Evolutionary conservation across 53 echinoderm and acorn worm genomes (phyloP).

Genomic region (Luidia sarsii): DNA sequence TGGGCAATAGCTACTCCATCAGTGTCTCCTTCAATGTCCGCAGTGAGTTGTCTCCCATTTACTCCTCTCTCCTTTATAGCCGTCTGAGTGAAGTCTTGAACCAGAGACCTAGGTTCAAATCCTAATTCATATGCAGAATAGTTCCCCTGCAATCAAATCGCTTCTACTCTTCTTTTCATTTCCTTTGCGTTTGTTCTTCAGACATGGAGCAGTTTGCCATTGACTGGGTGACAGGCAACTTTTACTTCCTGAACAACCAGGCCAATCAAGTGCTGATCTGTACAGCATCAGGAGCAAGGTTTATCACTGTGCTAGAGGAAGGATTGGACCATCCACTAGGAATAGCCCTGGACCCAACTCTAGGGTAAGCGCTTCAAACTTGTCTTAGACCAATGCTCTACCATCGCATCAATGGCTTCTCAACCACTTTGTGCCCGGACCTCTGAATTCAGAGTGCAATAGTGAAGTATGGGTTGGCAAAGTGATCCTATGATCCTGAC

Average conservation of each 20-base stretch:
- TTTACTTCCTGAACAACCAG: conserved; percentile 85
- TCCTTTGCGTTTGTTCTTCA: conserved; percentile 20
- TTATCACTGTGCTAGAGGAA: conserved; percentile 61
- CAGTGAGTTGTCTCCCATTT: conserved; percentile 55
- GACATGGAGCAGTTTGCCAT: conserved; percentile 91
- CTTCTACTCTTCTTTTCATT: conserved; percentile 9
- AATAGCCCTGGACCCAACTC: conserved; percentile 76
- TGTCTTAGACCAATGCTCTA: no score
- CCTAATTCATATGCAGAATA: neutral
- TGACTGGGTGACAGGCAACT: conserved; percentile 89
- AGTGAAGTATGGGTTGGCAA: no score
- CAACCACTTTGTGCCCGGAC: no score
- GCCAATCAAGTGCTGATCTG: conserved; percentile 76
- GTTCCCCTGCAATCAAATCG: neutral
- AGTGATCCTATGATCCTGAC: no score
- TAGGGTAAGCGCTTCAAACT: no score
- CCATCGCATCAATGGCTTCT: no score
- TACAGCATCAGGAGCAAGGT: conserved; percentile 48
- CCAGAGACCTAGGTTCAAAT: no score
- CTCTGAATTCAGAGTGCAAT: no score
- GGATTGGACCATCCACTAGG: conserved; percentile 69
- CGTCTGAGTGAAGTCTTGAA: neutral
- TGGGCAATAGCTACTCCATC: conserved; percentile 26
- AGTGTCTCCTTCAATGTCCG: conserved; percentile 64
- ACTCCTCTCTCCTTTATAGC: neutral